phyloP scores from a whole-genome alignment of 2,797 vertebrate species.

The Heteromormyrus szaboi region DNA sequence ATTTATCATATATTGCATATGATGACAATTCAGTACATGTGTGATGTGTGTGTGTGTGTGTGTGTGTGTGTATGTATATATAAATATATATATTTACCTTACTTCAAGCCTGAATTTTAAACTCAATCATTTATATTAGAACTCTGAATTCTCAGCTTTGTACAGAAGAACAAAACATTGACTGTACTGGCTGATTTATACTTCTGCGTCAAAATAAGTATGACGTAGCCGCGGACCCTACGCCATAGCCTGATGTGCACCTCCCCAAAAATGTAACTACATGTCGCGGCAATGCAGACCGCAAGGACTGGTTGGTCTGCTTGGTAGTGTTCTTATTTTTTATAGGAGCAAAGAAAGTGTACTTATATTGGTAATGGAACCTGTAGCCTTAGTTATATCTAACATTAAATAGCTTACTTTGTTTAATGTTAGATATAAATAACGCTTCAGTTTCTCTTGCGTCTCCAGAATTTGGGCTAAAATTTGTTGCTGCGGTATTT shows the following conservation, averaged over 20 bases:
- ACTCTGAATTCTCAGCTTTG: neutral
- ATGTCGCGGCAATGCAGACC: neutral
- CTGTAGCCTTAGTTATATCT: neutral
- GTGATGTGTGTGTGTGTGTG: no score
- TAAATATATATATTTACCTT: no score
- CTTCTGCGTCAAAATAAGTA: neutral
- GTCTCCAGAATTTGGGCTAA: neutral
- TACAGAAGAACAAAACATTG: neutral
- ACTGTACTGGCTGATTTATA: neutral
- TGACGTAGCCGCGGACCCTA: neutral
- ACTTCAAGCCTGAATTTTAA: no score
- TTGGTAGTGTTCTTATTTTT: neutral
- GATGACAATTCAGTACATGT: neutral
- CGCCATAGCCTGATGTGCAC: neutral
- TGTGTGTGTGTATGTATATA: no score
- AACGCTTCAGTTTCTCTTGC: neutral
- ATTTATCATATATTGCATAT: neutral
- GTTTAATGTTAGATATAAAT: neutral
- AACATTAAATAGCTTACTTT: neutral
- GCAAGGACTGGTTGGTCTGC: neutral
- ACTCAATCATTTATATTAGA: neutral
- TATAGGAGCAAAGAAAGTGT: neutral
- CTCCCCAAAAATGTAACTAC: neutral
- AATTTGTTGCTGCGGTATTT: neutral
- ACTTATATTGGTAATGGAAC: neutral